Percentiles rank a stretch among this genome's conserved stretches.
Evolutionary conservation across 2,797 vertebrate species (phyloP).

Genomic region (Australoheros facetus): DNA sequence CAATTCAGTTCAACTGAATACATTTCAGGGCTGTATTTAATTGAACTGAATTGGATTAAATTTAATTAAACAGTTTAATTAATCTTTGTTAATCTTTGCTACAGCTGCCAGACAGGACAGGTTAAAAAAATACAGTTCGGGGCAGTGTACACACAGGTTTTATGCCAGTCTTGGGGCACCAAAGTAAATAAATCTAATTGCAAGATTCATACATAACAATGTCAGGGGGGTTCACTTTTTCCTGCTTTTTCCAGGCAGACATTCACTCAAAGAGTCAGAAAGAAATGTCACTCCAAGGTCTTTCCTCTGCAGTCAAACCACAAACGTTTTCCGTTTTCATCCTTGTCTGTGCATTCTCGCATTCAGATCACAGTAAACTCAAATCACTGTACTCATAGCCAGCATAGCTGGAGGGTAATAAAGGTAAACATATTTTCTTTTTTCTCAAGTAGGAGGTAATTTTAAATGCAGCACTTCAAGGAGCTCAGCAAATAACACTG

Average conservation of each 20-base stretch:
- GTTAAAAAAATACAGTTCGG: background rate
- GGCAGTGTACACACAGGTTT: background rate
- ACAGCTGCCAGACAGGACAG: background rate
- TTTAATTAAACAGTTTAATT: background rate
- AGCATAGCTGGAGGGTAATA: background rate
- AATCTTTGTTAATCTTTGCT: too few relatives aligned
- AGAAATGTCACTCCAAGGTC: background rate
- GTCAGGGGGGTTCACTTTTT: background rate
- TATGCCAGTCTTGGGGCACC: rapidly evolving
- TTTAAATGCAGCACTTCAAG: background rate
- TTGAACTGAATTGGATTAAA: background rate
- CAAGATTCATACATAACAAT: background rate
- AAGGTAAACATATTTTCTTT: background rate
- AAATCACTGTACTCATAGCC: background rate
- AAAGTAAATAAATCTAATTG: background rate
- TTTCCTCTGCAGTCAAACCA: background rate
- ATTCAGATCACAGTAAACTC: background rate
- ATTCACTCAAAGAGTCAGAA: background rate
- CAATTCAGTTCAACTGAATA: background rate
- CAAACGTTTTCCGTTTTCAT: background rate
- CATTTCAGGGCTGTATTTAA: background rate
- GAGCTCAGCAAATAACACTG: background rate
- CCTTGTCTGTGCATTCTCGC: background rate
- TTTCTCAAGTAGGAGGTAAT: background rate
- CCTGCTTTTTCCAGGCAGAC: too few relatives aligned